phyloP scores from a whole-genome alignment of 1,140 invertebrate genomes.

The Lethrus apterus region DNA sequence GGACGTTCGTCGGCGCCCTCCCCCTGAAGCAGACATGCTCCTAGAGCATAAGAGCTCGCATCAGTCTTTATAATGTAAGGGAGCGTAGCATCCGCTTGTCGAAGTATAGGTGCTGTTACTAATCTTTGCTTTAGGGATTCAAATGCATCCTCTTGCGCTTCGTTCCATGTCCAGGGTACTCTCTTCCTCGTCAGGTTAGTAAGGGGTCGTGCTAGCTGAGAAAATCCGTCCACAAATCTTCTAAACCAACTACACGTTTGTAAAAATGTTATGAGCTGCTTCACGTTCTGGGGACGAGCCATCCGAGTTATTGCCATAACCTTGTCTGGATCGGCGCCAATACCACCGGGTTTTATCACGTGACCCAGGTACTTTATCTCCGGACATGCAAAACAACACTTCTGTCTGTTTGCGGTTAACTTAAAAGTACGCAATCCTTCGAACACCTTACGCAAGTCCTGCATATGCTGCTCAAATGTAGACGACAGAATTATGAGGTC shows the following conservation, averaged over 20 bases:
- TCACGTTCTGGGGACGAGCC: too few species aligned
- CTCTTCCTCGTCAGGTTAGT: constrained; percentile 7
- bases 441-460: constrained; percentile 30
- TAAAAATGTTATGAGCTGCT: too few species aligned
- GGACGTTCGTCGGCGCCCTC: too few species aligned
- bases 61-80: too few species aligned
- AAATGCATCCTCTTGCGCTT: constrained; percentile 5
- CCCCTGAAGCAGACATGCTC: too few species aligned
- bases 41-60: too few species aligned
- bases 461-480: constrained; percentile 31
- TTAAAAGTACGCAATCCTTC: constrained; percentile 20
- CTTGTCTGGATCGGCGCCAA: too few species aligned
- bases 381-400: constrained; percentile 21
- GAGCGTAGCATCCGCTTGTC: too few species aligned
- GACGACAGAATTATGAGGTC: constrained; percentile 29
- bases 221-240: not conserved
- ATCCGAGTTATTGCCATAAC: too few species aligned
- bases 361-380: constrained; percentile 25
- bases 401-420: constrained; percentile 29
- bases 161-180: not conserved
- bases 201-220: constrained; percentile 1
- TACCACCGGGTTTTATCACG: constrained; percentile 22
- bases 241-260: constrained; percentile 25
- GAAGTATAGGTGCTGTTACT: not conserved
- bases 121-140: not conserved